These are phyloP conservation scores for Paedocypris sp. DNA, from an alignment of 2,113 vertebrate genomes.

Conservation along the genomic window DNA sequence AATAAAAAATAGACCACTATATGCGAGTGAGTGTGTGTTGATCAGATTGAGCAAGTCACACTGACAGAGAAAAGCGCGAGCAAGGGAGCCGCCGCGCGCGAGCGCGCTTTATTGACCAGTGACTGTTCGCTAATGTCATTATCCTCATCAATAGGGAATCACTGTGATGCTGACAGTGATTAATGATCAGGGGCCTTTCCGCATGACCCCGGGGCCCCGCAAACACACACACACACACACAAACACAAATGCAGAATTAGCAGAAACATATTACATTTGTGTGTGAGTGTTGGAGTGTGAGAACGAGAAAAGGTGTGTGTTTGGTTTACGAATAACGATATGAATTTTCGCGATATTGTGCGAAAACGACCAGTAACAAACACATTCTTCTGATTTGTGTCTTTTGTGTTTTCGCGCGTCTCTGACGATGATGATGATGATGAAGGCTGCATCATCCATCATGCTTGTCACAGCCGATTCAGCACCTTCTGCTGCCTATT, in stretches of 20 bases:
- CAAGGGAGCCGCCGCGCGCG: conserved; percentile 25
- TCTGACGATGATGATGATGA: conserved; percentile 62
- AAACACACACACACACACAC: conserved; percentile 47
- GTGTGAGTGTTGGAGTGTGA: too few species aligned
- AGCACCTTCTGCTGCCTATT: conserved; percentile 90
- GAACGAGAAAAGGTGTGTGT: too few species aligned
- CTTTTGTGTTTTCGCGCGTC: conserved; percentile 42
- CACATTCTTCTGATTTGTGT: conserved; percentile 29
- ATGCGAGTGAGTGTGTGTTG: too few species aligned
- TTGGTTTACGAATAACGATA: too few species aligned
- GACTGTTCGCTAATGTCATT: conserved; percentile 99
- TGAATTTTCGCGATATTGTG: too few species aligned
- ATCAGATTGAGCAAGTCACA: neutral
- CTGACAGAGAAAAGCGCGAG: neutral
- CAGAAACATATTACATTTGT: too few species aligned
- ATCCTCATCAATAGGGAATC: conserved; percentile 99
- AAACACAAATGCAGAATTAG: conserved; percentile 88
- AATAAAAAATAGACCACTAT: too few species aligned
- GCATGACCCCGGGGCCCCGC: conserved; percentile 78
- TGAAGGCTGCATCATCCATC: conserved; percentile 93
- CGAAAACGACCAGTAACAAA: too few species aligned
- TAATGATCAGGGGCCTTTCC: conserved; percentile 97
- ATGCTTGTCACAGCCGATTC: conserved; percentile 85
- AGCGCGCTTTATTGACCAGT: conserved; percentile 99
- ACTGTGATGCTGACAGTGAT: conserved; percentile 99